Base-by-base conservation (phyloP, 2,113 vertebrate genomes). In the Heterotilapia buettikoferi region DNA sequence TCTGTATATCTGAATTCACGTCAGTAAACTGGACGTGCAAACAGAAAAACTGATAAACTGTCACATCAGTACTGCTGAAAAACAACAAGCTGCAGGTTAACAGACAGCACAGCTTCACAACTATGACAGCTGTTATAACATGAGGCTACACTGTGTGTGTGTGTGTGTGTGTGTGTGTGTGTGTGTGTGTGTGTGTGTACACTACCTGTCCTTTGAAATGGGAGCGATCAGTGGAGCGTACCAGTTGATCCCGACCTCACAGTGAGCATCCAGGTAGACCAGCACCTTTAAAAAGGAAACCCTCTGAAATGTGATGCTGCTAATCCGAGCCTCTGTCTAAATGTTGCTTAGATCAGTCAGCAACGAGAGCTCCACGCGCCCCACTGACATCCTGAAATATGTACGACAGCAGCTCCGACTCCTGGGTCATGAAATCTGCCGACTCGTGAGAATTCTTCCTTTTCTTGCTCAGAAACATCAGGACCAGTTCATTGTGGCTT, bases 231-330 rank as follows among this genome's bases (percentile, higher is more conserved):
- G 96, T 59, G 99, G 97, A 13, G 98, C 96, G 82, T 99, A 99
- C 99, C 98, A 99, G 96, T 99, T 99, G 93, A 98, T 92, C 84
- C 97, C 97, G 92, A 99, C 99, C 93, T 99, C 99, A 95, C 99
- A 99, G 89, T 99, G 99, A 89, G 99, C 99, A 95, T 99, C 99
- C 84, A 99, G 96, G 94, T 99, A 99, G 94, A 99, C 96, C 89
- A 99, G 96, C 93, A 99, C 99, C 99, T 99, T 94, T 8, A 88
- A 52, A 36, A 76, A 47, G 14, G 14, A 76, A 76, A 76, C 21
- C 5, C 40, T 19, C 9, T 4, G 66, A 13, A 68, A 71, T 68
- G 7, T 9, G 16, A 61, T 6, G 13, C 1, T 43, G 38, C 12
- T 24, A 4, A 16, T 10, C n/a, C 1, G 38, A 45, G 12, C 21